Percentiles rank a stretch among this genome's conserved stretches.
These are phyloP conservation scores for Diachasma alloeum DNA, from an alignment of 1,140 invertebrate species.

Conservation along the genomic window DNA sequence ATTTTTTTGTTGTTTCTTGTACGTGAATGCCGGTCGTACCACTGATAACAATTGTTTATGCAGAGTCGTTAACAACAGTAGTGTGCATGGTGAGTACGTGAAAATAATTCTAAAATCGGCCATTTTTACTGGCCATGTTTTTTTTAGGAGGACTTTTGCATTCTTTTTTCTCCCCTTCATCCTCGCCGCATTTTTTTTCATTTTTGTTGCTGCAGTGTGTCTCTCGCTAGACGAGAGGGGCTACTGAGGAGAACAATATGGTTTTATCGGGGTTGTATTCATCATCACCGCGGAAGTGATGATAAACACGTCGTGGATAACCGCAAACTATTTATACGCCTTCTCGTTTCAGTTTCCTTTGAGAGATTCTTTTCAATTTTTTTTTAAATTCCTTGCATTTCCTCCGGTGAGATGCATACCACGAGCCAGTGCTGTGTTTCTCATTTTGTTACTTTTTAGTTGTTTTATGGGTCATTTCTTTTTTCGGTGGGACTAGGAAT, in stretches of 20 bases:
- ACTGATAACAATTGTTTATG: conserved; percentile 17
- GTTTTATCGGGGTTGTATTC: neutral
- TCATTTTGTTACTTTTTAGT: neutral
- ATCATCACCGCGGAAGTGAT: conserved; percentile 27
- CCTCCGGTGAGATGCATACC: neutral
- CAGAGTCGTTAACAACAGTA: conserved; percentile 9
- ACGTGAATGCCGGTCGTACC: conserved; percentile 16
- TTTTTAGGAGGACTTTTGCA: neutral
- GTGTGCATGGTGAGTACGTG: conserved; percentile 21
- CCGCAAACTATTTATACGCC: conserved; percentile 18
- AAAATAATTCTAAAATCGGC: neutral
- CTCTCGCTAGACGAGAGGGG: neutral
- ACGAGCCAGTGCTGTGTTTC: neutral
- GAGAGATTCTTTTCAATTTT: neutral
- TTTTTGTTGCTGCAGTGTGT: too few relatives aligned
- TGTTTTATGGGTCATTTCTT: neutral
- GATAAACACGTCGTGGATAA: conserved; percentile 23
- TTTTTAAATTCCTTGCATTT: neutral
- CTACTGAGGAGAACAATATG: neutral
- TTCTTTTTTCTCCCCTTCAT: neutral
- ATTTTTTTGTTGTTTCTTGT: conserved; percentile 30
- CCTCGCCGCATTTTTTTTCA: neutral
- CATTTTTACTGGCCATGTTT: neutral
- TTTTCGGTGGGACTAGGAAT: neutral
- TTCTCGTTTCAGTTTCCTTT: neutral